phyloP scores from a whole-genome alignment of 1,140 invertebrate genomes.

The Ruditapes philippinarum region DNA sequence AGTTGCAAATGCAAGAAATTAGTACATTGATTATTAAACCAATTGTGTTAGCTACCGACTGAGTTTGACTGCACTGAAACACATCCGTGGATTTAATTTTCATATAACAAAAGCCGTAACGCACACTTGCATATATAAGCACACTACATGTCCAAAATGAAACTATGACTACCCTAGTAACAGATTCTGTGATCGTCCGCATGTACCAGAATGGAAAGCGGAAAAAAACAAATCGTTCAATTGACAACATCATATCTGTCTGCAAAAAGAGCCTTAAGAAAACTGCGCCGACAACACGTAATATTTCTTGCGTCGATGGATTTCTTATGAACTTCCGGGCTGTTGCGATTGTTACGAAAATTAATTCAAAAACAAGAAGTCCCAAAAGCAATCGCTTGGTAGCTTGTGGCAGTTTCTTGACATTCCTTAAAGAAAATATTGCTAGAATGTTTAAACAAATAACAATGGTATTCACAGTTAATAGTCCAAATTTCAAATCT shows the following conservation, averaged over 20 bases:
- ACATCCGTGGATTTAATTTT: neutral
- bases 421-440: neutral
- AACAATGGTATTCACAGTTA: neutral
- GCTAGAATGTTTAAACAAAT: neutral
- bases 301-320: neutral
- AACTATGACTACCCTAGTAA: neutral
- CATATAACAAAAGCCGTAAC: neutral
- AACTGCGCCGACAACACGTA: neutral
- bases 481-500: neutral
- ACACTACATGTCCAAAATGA: neutral
- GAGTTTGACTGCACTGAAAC: neutral
- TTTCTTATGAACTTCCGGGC: neutral
- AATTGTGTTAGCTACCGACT: neutral
- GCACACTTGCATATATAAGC: neutral
- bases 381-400: neutral
- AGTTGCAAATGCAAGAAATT: neutral
- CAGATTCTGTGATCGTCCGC: neutral
- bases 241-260: neutral
- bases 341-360: neutral
- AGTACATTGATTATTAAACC: neutral
- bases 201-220: neutral
- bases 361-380: neutral
- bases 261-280: neutral
- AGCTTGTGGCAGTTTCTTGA: neutral
- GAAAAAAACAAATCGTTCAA: neutral